phyloP scores from a whole-genome alignment of 2,113 vertebrate species.

The Lasiurus cinereus region DNA sequence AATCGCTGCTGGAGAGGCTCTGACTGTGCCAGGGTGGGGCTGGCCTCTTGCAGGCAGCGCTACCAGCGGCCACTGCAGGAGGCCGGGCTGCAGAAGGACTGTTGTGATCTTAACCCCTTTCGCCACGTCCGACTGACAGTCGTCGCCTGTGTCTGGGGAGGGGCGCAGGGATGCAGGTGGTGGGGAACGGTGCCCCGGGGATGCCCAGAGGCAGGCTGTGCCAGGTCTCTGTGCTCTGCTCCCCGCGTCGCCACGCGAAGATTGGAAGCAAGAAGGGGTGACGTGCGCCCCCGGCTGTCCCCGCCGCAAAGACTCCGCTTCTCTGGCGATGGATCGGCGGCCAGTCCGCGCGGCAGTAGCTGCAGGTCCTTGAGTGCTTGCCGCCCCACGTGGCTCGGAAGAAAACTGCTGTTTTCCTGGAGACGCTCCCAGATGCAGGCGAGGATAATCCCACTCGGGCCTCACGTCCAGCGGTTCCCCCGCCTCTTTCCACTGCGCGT shows the following conservation, averaged over 20 bases:
- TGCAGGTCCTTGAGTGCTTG: background rate
- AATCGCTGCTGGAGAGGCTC: background rate
- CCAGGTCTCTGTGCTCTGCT: background rate
- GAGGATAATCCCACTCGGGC: constrained; percentile 60
- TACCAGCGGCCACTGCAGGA: background rate
- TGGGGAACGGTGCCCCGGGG: too few relatives aligned
- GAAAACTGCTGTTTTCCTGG: constrained; percentile 61
- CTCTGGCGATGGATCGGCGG: background rate
- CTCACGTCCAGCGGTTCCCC: constrained; percentile 13
- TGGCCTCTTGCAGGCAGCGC: too few relatives aligned
- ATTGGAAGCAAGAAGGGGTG: background rate
- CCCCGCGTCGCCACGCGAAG: background rate
- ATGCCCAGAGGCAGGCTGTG: background rate
- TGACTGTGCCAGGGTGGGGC: too few relatives aligned
- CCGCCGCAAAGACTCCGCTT: background rate
- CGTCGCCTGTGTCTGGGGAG: rapidly evolving
- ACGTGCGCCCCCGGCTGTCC: background rate
- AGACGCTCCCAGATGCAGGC: constrained; percentile 44
- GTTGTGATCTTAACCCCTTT: background rate
- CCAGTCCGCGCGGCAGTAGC: background rate
- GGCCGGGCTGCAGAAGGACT: background rate
- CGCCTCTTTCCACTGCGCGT: constrained; percentile 21
- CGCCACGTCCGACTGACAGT: background rate
- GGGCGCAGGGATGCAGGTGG: rapidly evolving
- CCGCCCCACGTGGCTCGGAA: background rate